These are phyloP conservation scores for Carcina quercana DNA, from an alignment of 2,888 invertebrate species.

Conservation along the genomic window DNA sequence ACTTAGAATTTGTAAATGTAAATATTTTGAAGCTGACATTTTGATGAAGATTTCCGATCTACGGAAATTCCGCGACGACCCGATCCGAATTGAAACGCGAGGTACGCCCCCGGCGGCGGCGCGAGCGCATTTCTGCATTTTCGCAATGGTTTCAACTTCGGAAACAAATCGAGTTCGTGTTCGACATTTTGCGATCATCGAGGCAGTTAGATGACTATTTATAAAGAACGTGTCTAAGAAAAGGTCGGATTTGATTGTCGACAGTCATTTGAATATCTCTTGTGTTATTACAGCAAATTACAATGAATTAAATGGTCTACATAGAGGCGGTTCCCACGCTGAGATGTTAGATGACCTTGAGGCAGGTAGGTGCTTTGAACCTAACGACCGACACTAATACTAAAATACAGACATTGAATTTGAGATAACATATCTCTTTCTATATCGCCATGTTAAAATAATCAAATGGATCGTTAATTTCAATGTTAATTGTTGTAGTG, in stretches of 20 bases:
- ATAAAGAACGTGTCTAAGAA: conserved; percentile 70
- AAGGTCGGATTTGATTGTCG: conserved; percentile 73
- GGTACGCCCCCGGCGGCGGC: conserved; percentile 37
- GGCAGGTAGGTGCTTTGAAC: conserved; percentile 40
- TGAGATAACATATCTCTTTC: too few relatives aligned
- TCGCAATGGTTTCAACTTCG: conserved; percentile 51
- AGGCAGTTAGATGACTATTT: conserved; percentile 67
- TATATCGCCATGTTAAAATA: too few relatives aligned
- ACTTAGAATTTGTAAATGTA: neutral
- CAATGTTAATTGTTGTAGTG: too few relatives aligned
- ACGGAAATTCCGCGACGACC: conserved; percentile 29
- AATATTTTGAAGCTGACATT: conserved; percentile 7
- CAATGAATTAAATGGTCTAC: conserved; percentile 65
- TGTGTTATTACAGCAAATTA: conserved; percentile 68
- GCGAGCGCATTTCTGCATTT: conserved; percentile 53
- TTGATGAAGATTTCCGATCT: conserved; percentile 34
- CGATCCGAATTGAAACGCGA: too few relatives aligned
- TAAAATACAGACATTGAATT: too few relatives aligned
- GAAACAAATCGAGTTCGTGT: conserved; percentile 69
- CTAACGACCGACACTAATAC: conserved; percentile 26
- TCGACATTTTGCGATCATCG: conserved; percentile 70
- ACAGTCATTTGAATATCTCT: conserved; percentile 69
- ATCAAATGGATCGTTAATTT: too few relatives aligned
- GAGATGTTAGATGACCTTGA: conserved; percentile 57
- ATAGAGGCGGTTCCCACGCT: conserved; percentile 63